phyloP scores from a whole-genome alignment of 1,140 invertebrate genomes.

The Hypsibius dujardini region DNA sequence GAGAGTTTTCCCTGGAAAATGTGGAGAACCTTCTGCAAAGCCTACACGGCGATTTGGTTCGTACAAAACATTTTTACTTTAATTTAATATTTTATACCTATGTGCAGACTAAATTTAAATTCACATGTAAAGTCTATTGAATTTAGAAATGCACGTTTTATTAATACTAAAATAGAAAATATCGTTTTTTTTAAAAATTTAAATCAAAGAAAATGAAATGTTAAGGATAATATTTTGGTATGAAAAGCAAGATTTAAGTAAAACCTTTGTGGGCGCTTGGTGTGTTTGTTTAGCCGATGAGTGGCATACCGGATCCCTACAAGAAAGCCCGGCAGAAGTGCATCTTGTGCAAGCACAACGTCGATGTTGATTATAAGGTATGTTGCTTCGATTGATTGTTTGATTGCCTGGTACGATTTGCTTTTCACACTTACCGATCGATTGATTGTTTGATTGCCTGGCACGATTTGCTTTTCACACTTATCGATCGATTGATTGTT shows the following conservation, averaged over 20 bases:
- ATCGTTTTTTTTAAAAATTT: too few species aligned
- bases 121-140: not conserved
- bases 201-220: too few species aligned
- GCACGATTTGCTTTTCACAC: too few species aligned
- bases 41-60: slow-evolving; percentile 5
- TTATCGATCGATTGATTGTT: too few species aligned
- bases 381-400: not conserved
- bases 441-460: too few species aligned
- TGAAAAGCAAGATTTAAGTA: too few species aligned
- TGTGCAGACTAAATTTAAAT: not conserved
- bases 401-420: too few species aligned
- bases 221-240: too few species aligned
- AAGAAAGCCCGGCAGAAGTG: slow-evolving; percentile 52
- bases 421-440: too few species aligned
- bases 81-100: too few species aligned
- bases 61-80: not conserved
- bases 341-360: slow-evolving; percentile 65
- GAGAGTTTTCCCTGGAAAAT: not conserved
- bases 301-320: slow-evolving; percentile 62
- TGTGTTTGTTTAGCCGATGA: slow-evolving; percentile 34
- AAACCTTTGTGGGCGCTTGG: not conserved
- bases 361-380: slow-evolving; percentile 61
- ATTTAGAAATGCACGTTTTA: not conserved
- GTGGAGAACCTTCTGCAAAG: slow-evolving; percentile 1
- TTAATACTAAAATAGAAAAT: too few species aligned